Base-by-base conservation (phyloP, 2,113 vertebrate species). In the Callipepla californica region DNA sequence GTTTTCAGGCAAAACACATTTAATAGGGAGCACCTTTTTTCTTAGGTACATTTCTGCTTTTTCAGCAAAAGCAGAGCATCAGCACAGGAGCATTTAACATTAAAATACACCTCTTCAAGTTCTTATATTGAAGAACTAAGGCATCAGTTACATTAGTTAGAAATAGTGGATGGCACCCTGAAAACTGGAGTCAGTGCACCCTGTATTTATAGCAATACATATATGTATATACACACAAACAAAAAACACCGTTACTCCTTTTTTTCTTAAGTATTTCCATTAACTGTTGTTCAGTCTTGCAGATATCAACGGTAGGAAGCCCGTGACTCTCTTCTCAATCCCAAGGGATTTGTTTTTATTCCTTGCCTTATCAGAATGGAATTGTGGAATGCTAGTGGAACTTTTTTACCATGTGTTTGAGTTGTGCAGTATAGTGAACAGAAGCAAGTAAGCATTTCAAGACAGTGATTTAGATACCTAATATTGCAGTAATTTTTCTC, bases 121-220 rank as follows among this genome's bases (percentile, higher is more conserved):
- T 80, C 51, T 11, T 40, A 11, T 45, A 14, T 9, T 45, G 42
- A 59, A 57, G 74, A 87, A 85, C 44, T 78, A 70, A 59, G 38
- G 20, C 40, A 65, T 92, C 25, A 42, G 34, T 91, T 82, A 73
- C 40, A 65, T 94, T 22, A 42, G 34, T 91, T 82, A 69, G 34
- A 76, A 85, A 53, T n/a, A 76, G 3, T n/a, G 25, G 19, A 16
- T 47, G 47, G 32, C 3, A 45, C 4, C 10, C 65, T 63, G 62
- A 67, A 79, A 21, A 14, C 34, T 44, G 68, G 14, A 6, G 11
- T 67, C 62, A 21, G 3, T 34, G 23, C 62, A 28, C 20, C 13
- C 26, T 72, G 1, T 74, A 21, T 78, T 94, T 66, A 42, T 66
- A 74, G 30, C 28, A 20, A 28, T 72, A 22, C 3, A 38, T 26